phyloP scores from a whole-genome alignment of 2,888 invertebrate genomes.

The Phengaris arion region DNA sequence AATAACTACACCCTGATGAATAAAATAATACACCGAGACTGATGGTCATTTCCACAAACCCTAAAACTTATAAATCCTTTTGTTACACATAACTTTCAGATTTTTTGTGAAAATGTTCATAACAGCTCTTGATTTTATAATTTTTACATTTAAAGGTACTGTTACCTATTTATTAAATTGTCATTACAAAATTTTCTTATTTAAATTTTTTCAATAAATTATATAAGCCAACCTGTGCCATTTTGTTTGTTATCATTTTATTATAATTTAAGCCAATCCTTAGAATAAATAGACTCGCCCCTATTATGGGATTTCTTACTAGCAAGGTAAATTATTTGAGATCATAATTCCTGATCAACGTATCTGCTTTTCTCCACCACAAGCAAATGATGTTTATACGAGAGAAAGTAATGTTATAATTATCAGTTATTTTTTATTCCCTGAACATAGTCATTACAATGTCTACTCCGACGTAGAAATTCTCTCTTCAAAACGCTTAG shows the following conservation, averaged over 20 bases:
- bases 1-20: not conserved
- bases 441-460: not conserved
- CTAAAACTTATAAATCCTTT: not conserved
- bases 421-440: not conserved
- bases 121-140: not conserved
- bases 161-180: not conserved
- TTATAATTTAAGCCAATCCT: not conserved
- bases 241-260: not conserved
- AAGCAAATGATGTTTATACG: not conserved
- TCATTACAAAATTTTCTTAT: not conserved
- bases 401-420: not conserved
- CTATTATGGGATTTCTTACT: not conserved
- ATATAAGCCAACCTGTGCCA: not conserved
- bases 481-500: not conserved
- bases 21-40: slow-evolving; percentile 6
- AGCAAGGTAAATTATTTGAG: not conserved
- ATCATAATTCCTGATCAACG: not conserved
- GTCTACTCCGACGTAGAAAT: not conserved
- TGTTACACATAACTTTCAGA: not conserved
- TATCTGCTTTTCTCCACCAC: not conserved
- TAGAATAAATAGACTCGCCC: not conserved
- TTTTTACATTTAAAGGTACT: slow-evolving; percentile 7
- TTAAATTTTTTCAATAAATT: not conserved
- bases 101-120: not conserved
- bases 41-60: not conserved